phyloP scores from a whole-genome alignment of 2,113 vertebrate species.

The Vidua chalybeata region DNA sequence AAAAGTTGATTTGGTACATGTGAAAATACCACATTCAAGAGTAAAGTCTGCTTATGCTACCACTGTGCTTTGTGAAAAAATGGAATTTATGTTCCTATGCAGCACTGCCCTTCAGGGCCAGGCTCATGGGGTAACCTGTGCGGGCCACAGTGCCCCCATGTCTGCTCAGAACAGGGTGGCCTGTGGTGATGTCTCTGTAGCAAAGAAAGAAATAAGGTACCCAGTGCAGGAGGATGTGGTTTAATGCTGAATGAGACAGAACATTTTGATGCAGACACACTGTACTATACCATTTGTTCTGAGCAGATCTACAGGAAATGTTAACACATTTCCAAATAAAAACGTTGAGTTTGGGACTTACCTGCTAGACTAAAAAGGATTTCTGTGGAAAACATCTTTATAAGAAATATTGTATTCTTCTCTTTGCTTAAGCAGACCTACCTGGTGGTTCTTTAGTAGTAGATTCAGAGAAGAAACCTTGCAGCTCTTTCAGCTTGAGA shows the following conservation, averaged over 20 bases:
- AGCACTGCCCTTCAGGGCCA: background rate
- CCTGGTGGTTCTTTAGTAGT: background rate
- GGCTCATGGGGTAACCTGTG: background rate
- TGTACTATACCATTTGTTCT: accelerated
- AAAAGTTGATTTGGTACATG: background rate
- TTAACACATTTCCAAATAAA: background rate
- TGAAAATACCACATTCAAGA: background rate
- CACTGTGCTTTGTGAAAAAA: background rate
- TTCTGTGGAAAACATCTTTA: background rate
- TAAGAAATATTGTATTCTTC: background rate
- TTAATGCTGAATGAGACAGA: background rate
- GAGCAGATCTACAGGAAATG: background rate
- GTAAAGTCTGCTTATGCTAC: background rate
- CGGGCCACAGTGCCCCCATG: background rate
- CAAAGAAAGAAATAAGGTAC: background rate
- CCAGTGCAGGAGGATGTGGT: background rate
- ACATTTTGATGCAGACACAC: background rate
- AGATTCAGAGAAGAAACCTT: background rate
- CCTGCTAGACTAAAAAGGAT: background rate
- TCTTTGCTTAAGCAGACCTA: background rate
- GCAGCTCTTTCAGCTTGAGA: background rate
- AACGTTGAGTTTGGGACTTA: background rate
- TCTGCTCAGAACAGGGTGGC: background rate
- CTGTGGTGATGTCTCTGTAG: background rate
- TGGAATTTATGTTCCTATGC: background rate